Percentiles rank a stretch among this genome's conserved stretches.
These are phyloP conservation scores for Diglossa cyanea DNA, from an alignment of 2,797 vertebrate genomes.

Conservation along the genomic window DNA sequence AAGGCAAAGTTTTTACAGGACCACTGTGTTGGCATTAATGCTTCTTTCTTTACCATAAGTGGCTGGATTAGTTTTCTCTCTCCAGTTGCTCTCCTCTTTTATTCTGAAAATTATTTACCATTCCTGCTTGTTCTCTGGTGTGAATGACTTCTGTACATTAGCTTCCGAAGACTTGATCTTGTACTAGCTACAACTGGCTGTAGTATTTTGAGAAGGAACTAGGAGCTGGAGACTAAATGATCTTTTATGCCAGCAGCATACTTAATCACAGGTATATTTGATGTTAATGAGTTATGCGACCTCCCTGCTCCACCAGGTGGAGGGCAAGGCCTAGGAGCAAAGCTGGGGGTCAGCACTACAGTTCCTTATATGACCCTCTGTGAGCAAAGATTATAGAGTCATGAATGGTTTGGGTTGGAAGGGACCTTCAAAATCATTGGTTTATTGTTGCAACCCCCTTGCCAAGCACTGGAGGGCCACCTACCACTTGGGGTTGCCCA, in stretches of 20 bases:
- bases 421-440: background rate
- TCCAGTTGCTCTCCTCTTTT: background rate
- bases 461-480: background rate
- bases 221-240: background rate
- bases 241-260: background rate
- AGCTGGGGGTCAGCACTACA: background rate
- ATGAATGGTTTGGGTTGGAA: background rate
- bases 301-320: background rate
- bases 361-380: background rate
- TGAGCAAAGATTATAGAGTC: background rate
- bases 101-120: background rate
- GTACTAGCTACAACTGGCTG: background rate
- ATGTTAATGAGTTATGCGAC: accelerated
- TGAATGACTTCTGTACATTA: background rate
- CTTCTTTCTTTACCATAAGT: background rate
- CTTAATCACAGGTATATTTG: background rate
- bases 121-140: background rate
- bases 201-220: background rate
- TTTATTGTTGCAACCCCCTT: background rate
- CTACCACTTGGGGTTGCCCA: background rate
- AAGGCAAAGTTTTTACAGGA: background rate
- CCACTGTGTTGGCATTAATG: accelerated
- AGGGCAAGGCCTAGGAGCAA: background rate
- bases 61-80: background rate
- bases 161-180: background rate